phyloP scores from a whole-genome alignment of 2,113 vertebrate species.

The Coptodon bakossiorum region DNA sequence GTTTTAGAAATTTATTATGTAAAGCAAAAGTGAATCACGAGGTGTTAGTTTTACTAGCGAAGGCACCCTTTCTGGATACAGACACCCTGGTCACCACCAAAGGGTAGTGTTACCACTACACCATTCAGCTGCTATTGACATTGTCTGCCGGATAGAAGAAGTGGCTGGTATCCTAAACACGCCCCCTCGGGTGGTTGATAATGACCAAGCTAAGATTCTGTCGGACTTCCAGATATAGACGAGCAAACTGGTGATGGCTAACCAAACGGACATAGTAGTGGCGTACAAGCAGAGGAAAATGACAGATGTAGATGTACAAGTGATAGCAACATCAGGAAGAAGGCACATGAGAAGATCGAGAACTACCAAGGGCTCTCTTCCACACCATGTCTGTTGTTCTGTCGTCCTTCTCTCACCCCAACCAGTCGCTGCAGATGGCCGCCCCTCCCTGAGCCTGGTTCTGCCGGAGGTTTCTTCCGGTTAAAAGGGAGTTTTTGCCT shows the following conservation, averaged over 20 bases:
- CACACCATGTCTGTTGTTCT: not conserved
- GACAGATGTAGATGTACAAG: not conserved
- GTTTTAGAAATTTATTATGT: slow-evolving; percentile 33
- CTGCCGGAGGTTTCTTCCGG: accelerated
- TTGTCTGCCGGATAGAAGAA: not conserved
- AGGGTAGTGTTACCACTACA: not conserved
- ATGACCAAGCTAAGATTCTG: not conserved
- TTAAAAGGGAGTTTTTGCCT: not conserved
- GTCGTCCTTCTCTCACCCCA: not conserved
- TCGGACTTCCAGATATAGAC: not conserved
- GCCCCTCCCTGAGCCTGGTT: not conserved
- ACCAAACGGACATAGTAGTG: not conserved
- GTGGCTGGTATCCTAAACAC: not conserved
- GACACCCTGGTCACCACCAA: not conserved
- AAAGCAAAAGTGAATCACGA: slow-evolving; percentile 37
- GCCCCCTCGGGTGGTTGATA: not conserved
- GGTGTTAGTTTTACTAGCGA: slow-evolving; percentile 18
- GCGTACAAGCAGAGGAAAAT: not conserved
- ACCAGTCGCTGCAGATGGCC: not conserved
- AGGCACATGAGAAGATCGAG: not conserved
- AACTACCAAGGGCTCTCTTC: not conserved
- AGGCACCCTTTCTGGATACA: not conserved
- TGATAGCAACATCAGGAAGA: not conserved
- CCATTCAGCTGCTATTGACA: not conserved
- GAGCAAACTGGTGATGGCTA: not conserved